phyloP scores from a whole-genome alignment of 2,888 invertebrate genomes.

The Sthenelais limicola region DNA sequence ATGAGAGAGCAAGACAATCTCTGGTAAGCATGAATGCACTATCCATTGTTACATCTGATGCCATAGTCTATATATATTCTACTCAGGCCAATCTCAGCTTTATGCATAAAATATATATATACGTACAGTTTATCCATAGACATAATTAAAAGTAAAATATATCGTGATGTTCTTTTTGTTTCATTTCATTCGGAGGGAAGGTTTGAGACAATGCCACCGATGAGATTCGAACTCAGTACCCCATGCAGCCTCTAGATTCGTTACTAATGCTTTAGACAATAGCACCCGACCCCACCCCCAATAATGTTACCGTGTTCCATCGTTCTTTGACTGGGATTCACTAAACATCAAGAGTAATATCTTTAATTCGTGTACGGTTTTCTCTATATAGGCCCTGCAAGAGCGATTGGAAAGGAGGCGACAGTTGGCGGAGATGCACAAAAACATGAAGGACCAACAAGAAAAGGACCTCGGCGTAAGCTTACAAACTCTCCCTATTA shows the following conservation, averaged over 20 bases:
- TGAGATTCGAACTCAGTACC: too few species aligned
- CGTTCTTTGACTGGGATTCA: too few species aligned
- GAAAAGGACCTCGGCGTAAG: constrained; percentile 52
- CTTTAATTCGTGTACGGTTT: background rate
- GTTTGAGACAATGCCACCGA: too few species aligned
- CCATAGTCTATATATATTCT: background rate
- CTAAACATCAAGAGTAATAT: constrained; percentile 2
- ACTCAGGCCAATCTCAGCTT: background rate
- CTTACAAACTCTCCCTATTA: too few species aligned
- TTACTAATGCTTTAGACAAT: too few species aligned
- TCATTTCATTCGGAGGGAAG: too few species aligned
- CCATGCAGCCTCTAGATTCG: too few species aligned
- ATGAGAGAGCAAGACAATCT: constrained; percentile 36
- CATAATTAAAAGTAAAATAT: too few species aligned
- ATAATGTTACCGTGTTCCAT: too few species aligned
- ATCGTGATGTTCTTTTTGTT: too few species aligned
- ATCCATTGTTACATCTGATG: background rate
- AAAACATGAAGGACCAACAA: constrained; percentile 56
- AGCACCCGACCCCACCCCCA: too few species aligned
- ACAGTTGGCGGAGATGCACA: constrained; percentile 61
- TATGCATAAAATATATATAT: too few species aligned
- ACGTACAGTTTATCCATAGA: background rate
- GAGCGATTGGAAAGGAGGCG: constrained; percentile 62
- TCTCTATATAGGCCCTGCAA: constrained; percentile 64
- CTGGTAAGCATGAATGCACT: constrained; percentile 7